Conservation (phyloP, 2,888 invertebrate species). For the Orchesella flavescens region DNA sequence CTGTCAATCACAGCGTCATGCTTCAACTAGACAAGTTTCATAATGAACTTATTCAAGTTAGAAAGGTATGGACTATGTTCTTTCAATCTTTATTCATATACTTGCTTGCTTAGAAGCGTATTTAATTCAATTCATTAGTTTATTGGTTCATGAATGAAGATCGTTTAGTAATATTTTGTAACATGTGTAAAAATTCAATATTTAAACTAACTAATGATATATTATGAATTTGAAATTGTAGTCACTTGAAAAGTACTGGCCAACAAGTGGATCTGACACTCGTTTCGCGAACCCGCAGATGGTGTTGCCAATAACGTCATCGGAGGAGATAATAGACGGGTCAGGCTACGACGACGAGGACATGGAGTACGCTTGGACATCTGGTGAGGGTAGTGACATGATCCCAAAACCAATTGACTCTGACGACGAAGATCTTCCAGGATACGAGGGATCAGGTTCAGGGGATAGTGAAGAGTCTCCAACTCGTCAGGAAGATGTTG, state of each 20-base stretch:
- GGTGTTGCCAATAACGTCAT: constrained; percentile 1
- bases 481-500: not conserved
- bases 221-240: no score
- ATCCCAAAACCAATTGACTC: constrained; percentile 5
- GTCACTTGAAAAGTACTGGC: constrained; percentile 57
- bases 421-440: constrained; percentile 41
- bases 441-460: constrained; percentile 14
- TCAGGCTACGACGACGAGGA: constrained; percentile 31
- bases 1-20: constrained; percentile 14
- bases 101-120: no score
- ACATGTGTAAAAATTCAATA: no score
- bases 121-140: no score
- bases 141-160: no score
- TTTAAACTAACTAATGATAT: no score
- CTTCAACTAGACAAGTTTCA: constrained; percentile 30
- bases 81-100: no score
- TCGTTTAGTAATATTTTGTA: no score
- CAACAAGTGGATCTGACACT: constrained; percentile 9
- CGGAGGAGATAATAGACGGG: constrained; percentile 23
- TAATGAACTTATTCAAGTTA: constrained; percentile 28
- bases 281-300: constrained; percentile 12
- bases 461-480: not conserved
- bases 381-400: not conserved
- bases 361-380: not conserved
- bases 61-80: constrained; percentile 32